Evolutionary conservation across 1,140 invertebrate genomes (phyloP).

Genomic region (Procambarus clarkii): DNA sequence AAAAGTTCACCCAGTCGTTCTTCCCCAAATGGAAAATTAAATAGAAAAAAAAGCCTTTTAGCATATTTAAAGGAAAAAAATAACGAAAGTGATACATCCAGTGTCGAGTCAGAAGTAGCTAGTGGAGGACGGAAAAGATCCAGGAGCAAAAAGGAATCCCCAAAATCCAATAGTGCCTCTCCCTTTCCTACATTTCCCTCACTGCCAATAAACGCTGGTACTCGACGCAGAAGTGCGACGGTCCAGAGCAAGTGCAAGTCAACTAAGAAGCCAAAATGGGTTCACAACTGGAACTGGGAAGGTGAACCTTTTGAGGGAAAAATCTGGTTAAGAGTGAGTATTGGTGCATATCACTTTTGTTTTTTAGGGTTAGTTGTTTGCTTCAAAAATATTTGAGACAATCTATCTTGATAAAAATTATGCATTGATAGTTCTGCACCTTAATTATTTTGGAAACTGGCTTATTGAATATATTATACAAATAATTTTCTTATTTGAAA

Average conservation of each 20-base stretch:
- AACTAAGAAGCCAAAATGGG: conserved; percentile 83
- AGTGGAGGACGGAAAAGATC: conserved; percentile 49
- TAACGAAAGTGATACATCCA: conserved; percentile 70
- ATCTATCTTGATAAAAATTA: too few species aligned
- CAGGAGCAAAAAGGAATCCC: conserved; percentile 52
- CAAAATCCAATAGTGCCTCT: conserved; percentile 45
- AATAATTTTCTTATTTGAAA: too few species aligned
- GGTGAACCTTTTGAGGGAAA: conserved; percentile 88
- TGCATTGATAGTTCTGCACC: too few species aligned
- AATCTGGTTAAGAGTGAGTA: conserved; percentile 91
- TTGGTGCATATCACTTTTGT: neutral
- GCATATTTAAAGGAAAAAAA: conserved; percentile 71
- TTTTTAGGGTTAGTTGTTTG: too few species aligned
- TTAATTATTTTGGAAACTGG: too few species aligned
- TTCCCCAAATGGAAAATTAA: conserved; percentile 56
- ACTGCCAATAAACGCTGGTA: conserved; percentile 55
- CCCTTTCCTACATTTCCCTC: conserved; percentile 45
- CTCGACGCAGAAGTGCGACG: conserved; percentile 48
- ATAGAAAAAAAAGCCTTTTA: conserved; percentile 70
- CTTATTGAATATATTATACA: too few species aligned
- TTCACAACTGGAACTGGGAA: conserved; percentile 94
- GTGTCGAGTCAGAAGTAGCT: conserved; percentile 70
- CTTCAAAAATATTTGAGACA: too few species aligned
- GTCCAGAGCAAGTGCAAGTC: conserved; percentile 55
- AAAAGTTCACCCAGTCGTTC: conserved; percentile 42